Evolutionary conservation across 2,113 vertebrate genomes (phyloP).

Genomic region (Centropus unirufus): DNA sequence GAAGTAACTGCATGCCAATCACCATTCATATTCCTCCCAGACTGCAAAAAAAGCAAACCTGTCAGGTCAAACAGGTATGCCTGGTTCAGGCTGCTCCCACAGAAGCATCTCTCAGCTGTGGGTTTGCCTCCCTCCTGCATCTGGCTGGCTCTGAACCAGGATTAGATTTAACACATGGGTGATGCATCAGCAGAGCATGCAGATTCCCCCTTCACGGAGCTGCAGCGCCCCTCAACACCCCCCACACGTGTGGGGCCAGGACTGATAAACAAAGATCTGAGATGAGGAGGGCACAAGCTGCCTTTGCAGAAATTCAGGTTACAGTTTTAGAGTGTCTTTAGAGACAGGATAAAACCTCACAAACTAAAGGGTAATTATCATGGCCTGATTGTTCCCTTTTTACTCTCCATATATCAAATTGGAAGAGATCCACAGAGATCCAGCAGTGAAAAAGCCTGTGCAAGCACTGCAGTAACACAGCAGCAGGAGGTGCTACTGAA

Average conservation of each 20-base stretch:
- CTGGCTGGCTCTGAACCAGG: not conserved
- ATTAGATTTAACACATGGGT: not conserved
- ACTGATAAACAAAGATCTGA: not conserved
- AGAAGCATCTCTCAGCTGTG: not conserved
- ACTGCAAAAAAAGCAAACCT: not conserved
- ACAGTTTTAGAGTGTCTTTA: not conserved
- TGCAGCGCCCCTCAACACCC: not conserved
- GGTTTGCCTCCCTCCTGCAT: not conserved
- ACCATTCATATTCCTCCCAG: not conserved
- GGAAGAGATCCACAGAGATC: conserved; percentile 26
- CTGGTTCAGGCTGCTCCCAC: not conserved
- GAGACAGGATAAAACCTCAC: not conserved
- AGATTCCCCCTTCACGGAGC: not conserved
- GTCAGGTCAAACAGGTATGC: not conserved
- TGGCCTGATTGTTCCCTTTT: not conserved
- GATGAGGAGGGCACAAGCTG: not conserved
- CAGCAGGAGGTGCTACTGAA: conserved; percentile 58
- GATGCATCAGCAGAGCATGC: not conserved
- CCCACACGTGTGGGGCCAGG: fast-evolving
- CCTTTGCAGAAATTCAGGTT: not conserved
- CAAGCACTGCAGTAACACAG: conserved; percentile 20
- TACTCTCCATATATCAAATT: conserved; percentile 51
- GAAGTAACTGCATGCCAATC: not conserved
- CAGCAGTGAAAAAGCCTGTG: not conserved
- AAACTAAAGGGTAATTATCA: not conserved